Evolutionary conservation across 2,888 invertebrate species (phyloP).

Genomic region (Brachypalpus laphriformis): DNA sequence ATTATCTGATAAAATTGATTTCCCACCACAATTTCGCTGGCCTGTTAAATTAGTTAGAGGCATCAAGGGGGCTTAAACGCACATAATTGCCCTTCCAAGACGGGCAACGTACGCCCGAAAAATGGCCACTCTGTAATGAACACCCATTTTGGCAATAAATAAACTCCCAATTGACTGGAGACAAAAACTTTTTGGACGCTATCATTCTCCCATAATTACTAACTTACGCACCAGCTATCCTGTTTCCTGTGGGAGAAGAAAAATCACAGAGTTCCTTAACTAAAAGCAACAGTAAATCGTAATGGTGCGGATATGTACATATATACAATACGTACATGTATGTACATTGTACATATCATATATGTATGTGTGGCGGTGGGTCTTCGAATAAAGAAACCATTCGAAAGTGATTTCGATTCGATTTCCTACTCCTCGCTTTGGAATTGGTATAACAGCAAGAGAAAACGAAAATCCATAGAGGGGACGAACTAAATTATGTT

Average conservation of each 20-base stretch:
- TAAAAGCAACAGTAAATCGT: constrained; percentile 63
- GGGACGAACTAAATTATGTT: constrained; percentile 56
- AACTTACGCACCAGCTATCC: constrained; percentile 49
- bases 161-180: constrained; percentile 55
- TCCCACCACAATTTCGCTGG: constrained; percentile 25
- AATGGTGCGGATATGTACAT: background rate
- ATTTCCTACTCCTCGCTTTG: constrained; percentile 78
- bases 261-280: constrained; percentile 29
- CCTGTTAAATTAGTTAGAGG: constrained; percentile 43
- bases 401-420: constrained; percentile 82
- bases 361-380: background rate
- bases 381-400: constrained; percentile 72
- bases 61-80: constrained; percentile 34
- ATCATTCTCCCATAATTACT: constrained; percentile 58
- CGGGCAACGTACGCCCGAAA: background rate
- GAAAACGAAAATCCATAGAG: constrained; percentile 31
- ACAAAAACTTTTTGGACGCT: constrained; percentile 50
- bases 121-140: constrained; percentile 13
- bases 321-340: too few relatives aligned
- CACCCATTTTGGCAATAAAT: constrained; percentile 49
- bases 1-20: constrained; percentile 60
- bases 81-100: constrained; percentile 34
- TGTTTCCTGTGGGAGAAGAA: constrained; percentile 22
- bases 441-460: constrained; percentile 3
- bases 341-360: too few relatives aligned